Base-by-base conservation (phyloP, 2,888 invertebrate genomes). In the Parasteatoda lunata region DNA sequence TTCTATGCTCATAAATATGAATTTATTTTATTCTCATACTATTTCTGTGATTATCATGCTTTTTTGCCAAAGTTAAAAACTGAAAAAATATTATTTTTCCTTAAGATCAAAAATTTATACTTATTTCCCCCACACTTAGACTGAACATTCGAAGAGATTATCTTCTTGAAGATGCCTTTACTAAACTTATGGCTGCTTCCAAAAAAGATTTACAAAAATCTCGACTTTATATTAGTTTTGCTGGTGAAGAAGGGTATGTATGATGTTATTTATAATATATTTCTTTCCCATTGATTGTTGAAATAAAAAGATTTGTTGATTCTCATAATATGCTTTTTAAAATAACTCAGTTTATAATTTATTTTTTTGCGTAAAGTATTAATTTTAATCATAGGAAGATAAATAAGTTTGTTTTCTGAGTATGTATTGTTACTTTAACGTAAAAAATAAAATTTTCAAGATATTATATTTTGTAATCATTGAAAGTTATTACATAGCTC, bases 171-270 rank as follows among this genome's bases (percentile, higher is more conserved):
- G 99, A 99, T 92, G 98, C 98, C 4, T 98, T 98, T 93, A 95
- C 97, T 89, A 95, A 98, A 90, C 97, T 99, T 91, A 98, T 99
- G 97, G 96, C 97, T 0, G 97, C 97, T 70, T 96, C 97, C 89
- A 97, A 98, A 93, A 97, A 97, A 91, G 98, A 98, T 91, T 93
- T 99, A 78, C 98, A 98, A 93, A 97, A 97, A 91, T 97, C 97
- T 89, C 97, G 98, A 91, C 94, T 99, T 52, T 97, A 97, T 91
- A 97, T 99, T 45, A 95, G 97, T 11, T 94, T 94, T 90, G 92
- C 92, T 79, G 97, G 97, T 77, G 99, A 99, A 92, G 98, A 98
- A 92, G 98, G 98, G 92, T 92, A 89, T 89, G 91, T 80, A 59
- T 8, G 9, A 59, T 59, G n/a, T 7, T n/a, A 59, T 59, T 59